These are phyloP conservation scores for Cavia aperea DNA, from an alignment of 2,113 vertebrate species.

Conservation along the genomic window DNA sequence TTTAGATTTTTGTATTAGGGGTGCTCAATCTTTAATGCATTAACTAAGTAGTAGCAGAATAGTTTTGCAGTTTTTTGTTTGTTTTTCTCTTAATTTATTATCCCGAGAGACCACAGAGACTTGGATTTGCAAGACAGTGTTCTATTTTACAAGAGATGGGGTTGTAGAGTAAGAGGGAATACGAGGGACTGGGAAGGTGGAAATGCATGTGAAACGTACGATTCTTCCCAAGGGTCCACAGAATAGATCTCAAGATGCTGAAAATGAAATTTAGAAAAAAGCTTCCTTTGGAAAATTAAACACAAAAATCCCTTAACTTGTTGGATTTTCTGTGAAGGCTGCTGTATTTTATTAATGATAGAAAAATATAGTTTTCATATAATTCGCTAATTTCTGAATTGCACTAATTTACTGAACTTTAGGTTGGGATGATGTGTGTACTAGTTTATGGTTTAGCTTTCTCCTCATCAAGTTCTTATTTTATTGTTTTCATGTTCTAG, in stretches of 20 bases:
- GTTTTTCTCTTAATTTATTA: neutral
- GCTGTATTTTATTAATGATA: neutral
- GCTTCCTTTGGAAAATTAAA: neutral
- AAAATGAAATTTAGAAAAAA: neutral
- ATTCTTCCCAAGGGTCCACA: neutral
- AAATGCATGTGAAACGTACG: rapidly evolving
- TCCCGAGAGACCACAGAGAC: neutral
- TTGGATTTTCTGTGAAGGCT: neutral
- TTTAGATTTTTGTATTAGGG: neutral
- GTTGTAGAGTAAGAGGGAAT: rapidly evolving
- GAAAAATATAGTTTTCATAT: neutral
- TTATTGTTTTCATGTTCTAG: neutral
- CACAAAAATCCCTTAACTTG: neutral
- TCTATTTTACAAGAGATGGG: neutral
- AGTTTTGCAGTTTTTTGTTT: neutral
- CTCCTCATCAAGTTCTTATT: neutral
- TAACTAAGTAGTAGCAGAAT: neutral
- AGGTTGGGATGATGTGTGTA: too few species aligned
- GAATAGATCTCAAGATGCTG: neutral
- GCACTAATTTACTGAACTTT: rapidly evolving
- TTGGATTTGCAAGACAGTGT: neutral
- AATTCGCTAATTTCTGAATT: neutral
- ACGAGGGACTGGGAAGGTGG: neutral
- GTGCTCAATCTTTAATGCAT: neutral
- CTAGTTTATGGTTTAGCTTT: neutral